Conservation (phyloP, 2,888 invertebrate species). For the Erebia aethiops region DNA sequence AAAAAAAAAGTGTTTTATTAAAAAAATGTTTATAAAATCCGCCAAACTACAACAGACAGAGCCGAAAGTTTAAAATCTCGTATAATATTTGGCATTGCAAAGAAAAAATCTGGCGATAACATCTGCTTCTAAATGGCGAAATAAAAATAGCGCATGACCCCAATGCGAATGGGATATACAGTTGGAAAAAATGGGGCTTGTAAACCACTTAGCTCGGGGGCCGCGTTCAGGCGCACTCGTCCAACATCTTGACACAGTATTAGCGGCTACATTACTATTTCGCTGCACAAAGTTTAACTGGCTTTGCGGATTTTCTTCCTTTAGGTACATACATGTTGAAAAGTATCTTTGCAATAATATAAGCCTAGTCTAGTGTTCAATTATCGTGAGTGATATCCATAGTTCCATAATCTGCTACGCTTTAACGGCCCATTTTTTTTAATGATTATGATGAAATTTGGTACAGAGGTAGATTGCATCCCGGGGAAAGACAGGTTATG, state of each 20-base stretch:
- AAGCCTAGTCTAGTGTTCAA: no score
- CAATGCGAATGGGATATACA: conserved; percentile 38
- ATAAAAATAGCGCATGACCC: conserved; percentile 42
- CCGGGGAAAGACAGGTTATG: no score
- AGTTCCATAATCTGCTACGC: no score
- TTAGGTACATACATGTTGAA: no score
- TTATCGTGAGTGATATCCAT: no score
- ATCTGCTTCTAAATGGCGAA: conserved; percentile 35
- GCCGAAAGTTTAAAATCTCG: conserved; percentile 6
- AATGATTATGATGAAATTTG: no score
- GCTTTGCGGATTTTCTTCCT: no score
- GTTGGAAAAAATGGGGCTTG: conserved; percentile 38
- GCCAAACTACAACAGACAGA: not conserved
- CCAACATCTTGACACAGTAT: conserved; percentile 39
- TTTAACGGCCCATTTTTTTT: no score
- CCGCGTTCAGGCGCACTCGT: conserved; percentile 30
- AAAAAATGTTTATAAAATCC: no score
- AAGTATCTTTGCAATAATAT: no score
- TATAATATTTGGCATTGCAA: conserved; percentile 1
- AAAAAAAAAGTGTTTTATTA: not conserved
- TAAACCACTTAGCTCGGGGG: conserved; percentile 40
- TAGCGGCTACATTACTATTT: conserved; percentile 36
- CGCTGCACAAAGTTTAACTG: not conserved
- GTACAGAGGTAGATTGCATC: no score
- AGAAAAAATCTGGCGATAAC: conserved; percentile 21